Percentiles rank a stretch among this genome's conserved stretches.
phyloP scores from a whole-genome alignment of 2,113 vertebrate species.

The Leptodactylus fuscus region DNA sequence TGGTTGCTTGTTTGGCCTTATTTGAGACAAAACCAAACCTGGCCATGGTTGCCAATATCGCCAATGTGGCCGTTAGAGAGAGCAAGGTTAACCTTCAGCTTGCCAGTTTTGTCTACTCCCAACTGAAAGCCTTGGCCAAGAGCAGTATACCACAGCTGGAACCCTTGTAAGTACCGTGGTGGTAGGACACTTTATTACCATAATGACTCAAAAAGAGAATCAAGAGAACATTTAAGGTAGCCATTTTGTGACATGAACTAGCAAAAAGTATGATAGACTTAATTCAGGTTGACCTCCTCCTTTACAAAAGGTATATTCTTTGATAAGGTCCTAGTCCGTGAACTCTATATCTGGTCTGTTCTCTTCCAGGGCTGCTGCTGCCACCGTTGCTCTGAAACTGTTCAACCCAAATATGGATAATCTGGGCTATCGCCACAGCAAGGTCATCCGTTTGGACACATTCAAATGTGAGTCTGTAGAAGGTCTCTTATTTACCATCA shows the following conservation, averaged over 20 bases:
- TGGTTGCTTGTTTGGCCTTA: conserved; percentile 79
- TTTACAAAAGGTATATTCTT: background rate
- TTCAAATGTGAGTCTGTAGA: conserved; percentile 75
- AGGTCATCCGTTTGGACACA: conserved; percentile 65
- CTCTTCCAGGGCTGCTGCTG: conserved; percentile 78
- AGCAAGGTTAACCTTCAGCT: conserved; percentile 74
- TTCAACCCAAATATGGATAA: conserved; percentile 74
- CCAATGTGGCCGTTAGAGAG: conserved; percentile 76
- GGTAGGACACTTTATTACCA: too few species aligned
- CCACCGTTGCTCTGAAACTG: conserved; percentile 81
- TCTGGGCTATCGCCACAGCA: conserved; percentile 78
- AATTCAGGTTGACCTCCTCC: background rate
- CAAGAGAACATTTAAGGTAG: too few species aligned
- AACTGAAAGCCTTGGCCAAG: conserved; percentile 81
- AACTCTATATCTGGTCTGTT: background rate
- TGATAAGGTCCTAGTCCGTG: background rate
- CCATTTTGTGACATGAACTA: background rate
- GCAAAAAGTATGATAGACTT: background rate
- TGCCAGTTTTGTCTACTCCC: conserved; percentile 80
- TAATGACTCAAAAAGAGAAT: background rate
- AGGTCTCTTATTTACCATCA: background rate
- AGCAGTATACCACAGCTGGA: conserved; percentile 69
- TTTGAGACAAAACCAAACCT: conserved; percentile 81
- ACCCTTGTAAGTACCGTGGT: conserved; percentile 75
- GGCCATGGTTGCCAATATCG: conserved; percentile 75